These are phyloP conservation scores for Criorhina ranunculi DNA, from an alignment of 2,888 invertebrate genomes.

Conservation along the genomic window DNA sequence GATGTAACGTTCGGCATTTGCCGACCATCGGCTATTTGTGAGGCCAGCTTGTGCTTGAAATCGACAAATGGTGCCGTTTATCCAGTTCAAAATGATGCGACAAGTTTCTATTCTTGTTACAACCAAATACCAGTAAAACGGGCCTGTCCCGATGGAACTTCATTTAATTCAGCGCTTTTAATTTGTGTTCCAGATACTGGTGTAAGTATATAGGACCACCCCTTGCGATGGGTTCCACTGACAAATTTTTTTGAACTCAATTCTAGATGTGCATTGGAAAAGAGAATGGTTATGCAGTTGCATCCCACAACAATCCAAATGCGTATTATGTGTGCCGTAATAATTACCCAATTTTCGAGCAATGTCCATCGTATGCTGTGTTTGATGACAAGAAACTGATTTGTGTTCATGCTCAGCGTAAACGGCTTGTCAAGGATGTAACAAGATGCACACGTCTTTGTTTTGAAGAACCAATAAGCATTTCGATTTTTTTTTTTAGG, in stretches of 20 bases:
- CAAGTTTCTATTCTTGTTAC: slow-evolving; percentile 79
- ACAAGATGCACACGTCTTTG: background rate
- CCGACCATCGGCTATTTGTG: slow-evolving; percentile 67
- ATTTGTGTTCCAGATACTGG: slow-evolving; percentile 72
- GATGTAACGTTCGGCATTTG: slow-evolving; percentile 77
- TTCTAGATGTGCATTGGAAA: slow-evolving; percentile 54
- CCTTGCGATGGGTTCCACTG: slow-evolving; percentile 59
- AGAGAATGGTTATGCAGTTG: slow-evolving; percentile 36
- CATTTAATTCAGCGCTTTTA: slow-evolving; percentile 57
- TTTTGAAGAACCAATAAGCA: background rate
- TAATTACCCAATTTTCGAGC: slow-evolving; percentile 56
- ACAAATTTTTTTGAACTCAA: too few species aligned
- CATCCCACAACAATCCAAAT: slow-evolving; percentile 64
- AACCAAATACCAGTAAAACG: slow-evolving; percentile 57
- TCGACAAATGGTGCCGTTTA: slow-evolving; percentile 74
- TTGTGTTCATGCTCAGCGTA: slow-evolving; percentile 56
- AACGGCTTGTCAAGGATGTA: slow-evolving; percentile 54
- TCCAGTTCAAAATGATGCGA: slow-evolving; percentile 69
- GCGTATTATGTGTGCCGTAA: slow-evolving; percentile 78
- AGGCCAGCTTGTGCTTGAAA: slow-evolving; percentile 77
- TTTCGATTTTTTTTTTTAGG: slow-evolving; percentile 22
- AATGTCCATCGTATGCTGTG: slow-evolving; percentile 64
- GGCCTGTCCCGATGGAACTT: slow-evolving; percentile 64
- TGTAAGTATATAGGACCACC: slow-evolving; percentile 76
- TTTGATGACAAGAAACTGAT: slow-evolving; percentile 52